These are phyloP conservation scores for Callithrix jacchus DNA, from an alignment of 2,113 vertebrate genomes.

Conservation along the genomic window DNA sequence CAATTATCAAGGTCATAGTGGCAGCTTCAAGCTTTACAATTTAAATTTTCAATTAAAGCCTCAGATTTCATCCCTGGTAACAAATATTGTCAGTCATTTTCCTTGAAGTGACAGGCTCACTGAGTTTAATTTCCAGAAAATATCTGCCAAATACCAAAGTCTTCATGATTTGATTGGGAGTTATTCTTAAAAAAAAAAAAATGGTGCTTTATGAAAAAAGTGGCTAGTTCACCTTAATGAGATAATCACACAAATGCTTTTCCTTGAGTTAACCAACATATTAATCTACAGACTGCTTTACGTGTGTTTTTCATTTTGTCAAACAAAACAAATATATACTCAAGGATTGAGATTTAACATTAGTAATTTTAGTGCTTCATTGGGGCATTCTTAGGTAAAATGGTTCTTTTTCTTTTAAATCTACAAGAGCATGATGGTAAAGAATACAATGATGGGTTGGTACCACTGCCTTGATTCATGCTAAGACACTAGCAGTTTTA, in stretches of 20 bases:
- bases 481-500: background rate
- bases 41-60: background rate
- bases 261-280: background rate
- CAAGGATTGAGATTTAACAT: background rate
- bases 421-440: background rate
- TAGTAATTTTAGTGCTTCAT: background rate
- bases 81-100: background rate
- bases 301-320: background rate
- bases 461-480: background rate
- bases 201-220: background rate
- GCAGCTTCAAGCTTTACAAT: background rate
- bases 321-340: no score
- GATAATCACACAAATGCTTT: background rate
- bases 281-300: no score
- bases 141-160: background rate
- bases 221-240: background rate
- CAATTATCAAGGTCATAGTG: background rate
- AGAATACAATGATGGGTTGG: background rate
- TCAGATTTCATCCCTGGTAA: background rate
- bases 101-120: background rate
- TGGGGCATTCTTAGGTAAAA: background rate
- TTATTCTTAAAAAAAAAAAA: background rate
- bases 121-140: background rate
- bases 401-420: background rate
- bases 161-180: background rate